Evolutionary conservation across 1,140 invertebrate genomes (phyloP).

Genomic region (Eurosta solidaginis): DNA sequence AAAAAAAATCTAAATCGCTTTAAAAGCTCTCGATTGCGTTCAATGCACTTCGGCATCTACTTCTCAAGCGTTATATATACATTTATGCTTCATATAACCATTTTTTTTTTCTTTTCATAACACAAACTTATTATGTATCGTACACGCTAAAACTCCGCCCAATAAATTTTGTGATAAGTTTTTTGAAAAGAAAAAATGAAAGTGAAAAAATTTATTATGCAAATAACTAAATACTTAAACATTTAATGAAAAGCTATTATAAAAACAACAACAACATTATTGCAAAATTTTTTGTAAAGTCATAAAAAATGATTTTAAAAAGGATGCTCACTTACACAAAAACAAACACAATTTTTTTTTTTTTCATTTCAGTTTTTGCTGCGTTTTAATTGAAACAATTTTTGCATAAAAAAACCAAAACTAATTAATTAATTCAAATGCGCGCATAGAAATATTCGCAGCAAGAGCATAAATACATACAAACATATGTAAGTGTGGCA

Average conservation of each 20-base stretch:
- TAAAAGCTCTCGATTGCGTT: too few relatives aligned
- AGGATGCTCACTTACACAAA: background rate
- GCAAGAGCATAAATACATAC: too few relatives aligned
- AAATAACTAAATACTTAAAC: background rate
- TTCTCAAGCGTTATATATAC: too few relatives aligned
- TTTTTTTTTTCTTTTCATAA: background rate
- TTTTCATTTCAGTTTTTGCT: background rate
- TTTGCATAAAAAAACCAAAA: background rate
- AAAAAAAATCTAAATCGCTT: too few relatives aligned
- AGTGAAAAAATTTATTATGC: background rate
- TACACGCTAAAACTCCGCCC: constrained; percentile 51
- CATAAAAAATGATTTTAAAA: background rate
- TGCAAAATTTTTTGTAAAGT: background rate
- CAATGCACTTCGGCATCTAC: too few relatives aligned
- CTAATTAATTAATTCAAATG: background rate
- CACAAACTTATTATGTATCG: constrained; percentile 1
- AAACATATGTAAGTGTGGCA: background rate
- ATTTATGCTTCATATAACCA: background rate
- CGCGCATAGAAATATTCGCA: background rate
- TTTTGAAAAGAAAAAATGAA: background rate
- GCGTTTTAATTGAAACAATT: background rate
- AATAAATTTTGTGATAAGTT: constrained; percentile 59
- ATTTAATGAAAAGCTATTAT: background rate
- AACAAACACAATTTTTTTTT: background rate
- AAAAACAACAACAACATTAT: background rate